Base-by-base conservation (phyloP, 1,140 invertebrate genomes). In the Holotrichia oblita region DNA sequence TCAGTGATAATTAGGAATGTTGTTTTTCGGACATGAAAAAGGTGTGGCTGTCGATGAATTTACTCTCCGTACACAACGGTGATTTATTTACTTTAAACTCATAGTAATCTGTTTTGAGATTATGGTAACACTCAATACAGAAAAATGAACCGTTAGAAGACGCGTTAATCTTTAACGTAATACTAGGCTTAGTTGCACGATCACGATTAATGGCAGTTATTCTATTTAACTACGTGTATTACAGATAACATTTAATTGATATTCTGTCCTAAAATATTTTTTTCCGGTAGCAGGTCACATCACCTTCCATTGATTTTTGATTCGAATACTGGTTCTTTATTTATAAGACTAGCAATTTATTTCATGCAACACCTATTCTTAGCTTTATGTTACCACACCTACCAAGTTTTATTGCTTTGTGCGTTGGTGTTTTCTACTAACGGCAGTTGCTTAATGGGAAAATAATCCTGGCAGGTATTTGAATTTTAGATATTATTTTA, bases 61-160 rank as follows among this genome's bases (percentile, higher is more conserved):
- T 69, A 22, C 9, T 69, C 61, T 27, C 22, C 61, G 20, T 27
- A 34, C 20, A 34, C 17, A 69, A 20, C 27, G 12, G 8, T 27
- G 61, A 69, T 69, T 69, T 69, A 69, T 69, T 69, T 69, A 69
- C 61, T 27, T 22, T 69, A 69, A 69, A 69, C 61, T 55, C 48
- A 17, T n/a, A 55, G 17, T 55, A 55, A 55, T 55, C 48, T 17
- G 14, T 55, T 17, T 34, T 22, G 10, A 69, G 61, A 69, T 69
- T 34, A 69, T 22, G 27, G 61, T 69, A 69, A 20, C 61, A 27
- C 22, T 7, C 61, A 2, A 9, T 3, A 69, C 14, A 20, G 61
- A 22, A 22, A 69, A 22, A 9, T 14, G 22, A 22, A 27, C 20
- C 27, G 61, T 69, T 69, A 69, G 61, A 69, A 34, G 61, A 20